Percentiles rank a stretch among this genome's conserved stretches.
Evolutionary conservation across 2,113 vertebrate genomes (phyloP).

Genomic region (Uria lomvia): DNA sequence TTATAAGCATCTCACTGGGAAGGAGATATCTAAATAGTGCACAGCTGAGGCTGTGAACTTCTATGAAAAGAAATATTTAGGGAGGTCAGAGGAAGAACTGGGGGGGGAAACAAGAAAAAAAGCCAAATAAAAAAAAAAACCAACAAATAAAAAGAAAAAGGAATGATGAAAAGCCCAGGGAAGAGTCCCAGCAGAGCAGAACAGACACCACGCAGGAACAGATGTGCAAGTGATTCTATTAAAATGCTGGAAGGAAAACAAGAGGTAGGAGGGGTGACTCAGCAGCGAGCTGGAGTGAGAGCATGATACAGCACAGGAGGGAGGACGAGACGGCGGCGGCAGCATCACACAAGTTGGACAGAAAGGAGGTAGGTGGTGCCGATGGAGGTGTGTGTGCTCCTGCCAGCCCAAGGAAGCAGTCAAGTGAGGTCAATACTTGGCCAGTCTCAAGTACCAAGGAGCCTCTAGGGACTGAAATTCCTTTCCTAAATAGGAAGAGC

Average conservation of each 20-base stretch:
- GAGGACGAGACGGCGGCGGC: background rate
- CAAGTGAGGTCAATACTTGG: background rate
- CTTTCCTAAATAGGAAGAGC: background rate
- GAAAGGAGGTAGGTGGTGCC: background rate
- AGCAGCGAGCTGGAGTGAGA: background rate
- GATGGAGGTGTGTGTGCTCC: background rate
- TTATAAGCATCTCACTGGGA: background rate
- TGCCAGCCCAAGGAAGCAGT: background rate
- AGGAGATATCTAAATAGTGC: background rate
- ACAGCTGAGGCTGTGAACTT: background rate
- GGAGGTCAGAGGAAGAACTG: background rate
- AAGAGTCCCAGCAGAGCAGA: background rate
- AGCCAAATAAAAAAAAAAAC: background rate
- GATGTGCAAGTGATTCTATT: background rate
- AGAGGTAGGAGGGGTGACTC: constrained; percentile 40
- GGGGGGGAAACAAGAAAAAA: background rate
- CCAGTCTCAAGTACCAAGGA: background rate
- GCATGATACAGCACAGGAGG: background rate
- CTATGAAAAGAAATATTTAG: background rate
- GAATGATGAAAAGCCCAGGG: background rate
- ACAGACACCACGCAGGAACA: background rate
- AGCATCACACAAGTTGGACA: background rate
- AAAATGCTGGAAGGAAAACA: constrained; percentile 9
- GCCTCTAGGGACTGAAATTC: background rate
- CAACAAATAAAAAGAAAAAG: background rate